Evolutionary conservation across 30 jellyfish, hydroid and myxozoan genomes (phyloP).

Genomic region (Chironex yamaguchii): DNA sequence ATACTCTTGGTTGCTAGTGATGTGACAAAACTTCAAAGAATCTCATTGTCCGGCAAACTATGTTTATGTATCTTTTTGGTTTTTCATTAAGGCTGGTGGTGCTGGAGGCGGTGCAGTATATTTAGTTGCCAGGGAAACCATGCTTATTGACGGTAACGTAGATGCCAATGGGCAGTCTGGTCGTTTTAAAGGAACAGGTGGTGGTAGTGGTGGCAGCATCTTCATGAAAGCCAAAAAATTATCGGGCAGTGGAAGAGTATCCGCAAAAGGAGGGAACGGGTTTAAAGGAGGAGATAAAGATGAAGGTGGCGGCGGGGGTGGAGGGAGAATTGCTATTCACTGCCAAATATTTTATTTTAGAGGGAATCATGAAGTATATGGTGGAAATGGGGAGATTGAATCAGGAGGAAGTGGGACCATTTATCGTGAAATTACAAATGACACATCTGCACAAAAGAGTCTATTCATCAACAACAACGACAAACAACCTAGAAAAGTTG

Average conservation of each 20-base stretch:
- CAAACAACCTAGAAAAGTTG: constrained; percentile 57
- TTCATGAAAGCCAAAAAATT: constrained; percentile 29
- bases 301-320: constrained; percentile 65
- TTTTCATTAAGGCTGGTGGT: constrained; percentile 66
- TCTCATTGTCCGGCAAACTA: too few species aligned
- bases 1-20: too few species aligned
- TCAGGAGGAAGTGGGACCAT: constrained; percentile 73
- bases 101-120: constrained; percentile 60
- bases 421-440: constrained; percentile 40
- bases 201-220: constrained; percentile 79
- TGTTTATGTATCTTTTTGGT: background rate
- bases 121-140: constrained; percentile 23
- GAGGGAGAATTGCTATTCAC: constrained; percentile 75
- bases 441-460: constrained; percentile 2
- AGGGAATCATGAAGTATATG: constrained; percentile 59
- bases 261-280: constrained; percentile 65
- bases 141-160: constrained; percentile 43
- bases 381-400: constrained; percentile 55
- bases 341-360: background rate
- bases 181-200: constrained; percentile 35
- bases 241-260: constrained; percentile 40
- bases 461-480: constrained; percentile 47
- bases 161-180: constrained; percentile 70
- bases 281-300: background rate
- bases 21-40: too few species aligned